A percentile compares a stretch with the other conserved stretches of the same genome.
Evolutionary conservation across 1,140 invertebrate species (phyloP).

Genomic region (Anoplophora glabripennis): DNA sequence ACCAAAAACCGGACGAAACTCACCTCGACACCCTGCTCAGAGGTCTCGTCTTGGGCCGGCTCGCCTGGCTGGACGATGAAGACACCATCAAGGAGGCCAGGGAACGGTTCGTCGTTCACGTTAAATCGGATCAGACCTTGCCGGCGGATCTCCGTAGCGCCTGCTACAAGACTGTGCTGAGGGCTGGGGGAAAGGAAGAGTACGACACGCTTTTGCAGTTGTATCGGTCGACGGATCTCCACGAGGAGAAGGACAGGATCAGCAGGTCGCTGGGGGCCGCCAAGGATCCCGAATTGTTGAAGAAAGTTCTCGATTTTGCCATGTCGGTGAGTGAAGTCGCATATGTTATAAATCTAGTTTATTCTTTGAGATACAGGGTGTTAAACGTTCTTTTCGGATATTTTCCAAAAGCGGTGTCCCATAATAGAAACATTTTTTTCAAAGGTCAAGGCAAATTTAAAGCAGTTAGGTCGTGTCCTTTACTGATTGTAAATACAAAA

Average conservation of each 20-base stretch:
- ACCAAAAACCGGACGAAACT: slow-evolving; percentile 67
- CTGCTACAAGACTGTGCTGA: slow-evolving; percentile 82
- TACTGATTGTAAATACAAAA: too few species aligned
- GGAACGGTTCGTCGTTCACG: slow-evolving; percentile 69
- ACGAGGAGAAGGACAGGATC: slow-evolving; percentile 92
- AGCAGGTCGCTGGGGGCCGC: slow-evolving; percentile 76
- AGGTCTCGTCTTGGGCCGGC: slow-evolving; percentile 74
- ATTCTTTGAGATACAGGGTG: too few species aligned
- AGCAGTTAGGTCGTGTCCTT: too few species aligned
- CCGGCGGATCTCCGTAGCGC: slow-evolving; percentile 84
- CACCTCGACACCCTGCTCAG: slow-evolving; percentile 83
- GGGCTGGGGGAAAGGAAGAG: slow-evolving; percentile 64
- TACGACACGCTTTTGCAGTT: slow-evolving; percentile 79
- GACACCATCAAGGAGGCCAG: slow-evolving; percentile 74
- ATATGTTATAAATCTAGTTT: too few species aligned
- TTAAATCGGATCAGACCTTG: slow-evolving; percentile 59
- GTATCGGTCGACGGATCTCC: slow-evolving; percentile 80
- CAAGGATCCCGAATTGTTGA: slow-evolving; percentile 66
- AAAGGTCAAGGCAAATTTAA: too few species aligned
- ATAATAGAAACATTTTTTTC: too few species aligned
- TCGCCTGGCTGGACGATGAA: slow-evolving; percentile 78
- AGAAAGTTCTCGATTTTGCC: slow-evolving; percentile 82
- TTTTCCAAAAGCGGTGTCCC: too few species aligned
- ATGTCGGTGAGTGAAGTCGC: slow-evolving; percentile 74
- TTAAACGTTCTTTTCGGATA: too few species aligned